A percentile compares a stretch with the other conserved stretches of the same genome.
Evolutionary conservation across 2,888 invertebrate species (phyloP).

Genomic region (Dolomedes plantarius): DNA sequence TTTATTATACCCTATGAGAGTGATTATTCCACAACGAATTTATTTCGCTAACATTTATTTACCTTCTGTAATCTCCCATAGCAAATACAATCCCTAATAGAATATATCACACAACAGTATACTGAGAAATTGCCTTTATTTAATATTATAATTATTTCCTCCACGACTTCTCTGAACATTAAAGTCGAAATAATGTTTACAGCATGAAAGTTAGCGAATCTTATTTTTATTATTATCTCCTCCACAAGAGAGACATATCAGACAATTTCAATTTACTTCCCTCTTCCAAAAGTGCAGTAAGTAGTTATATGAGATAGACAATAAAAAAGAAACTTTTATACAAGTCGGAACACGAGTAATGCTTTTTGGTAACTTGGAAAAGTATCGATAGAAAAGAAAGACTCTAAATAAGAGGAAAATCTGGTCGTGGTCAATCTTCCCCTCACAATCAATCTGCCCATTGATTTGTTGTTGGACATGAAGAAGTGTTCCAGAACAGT

Average conservation of each 20-base stretch:
- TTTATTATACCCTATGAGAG: no score
- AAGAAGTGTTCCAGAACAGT: not conserved
- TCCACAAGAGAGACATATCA: not conserved
- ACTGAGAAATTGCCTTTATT: no score
- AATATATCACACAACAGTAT: no score
- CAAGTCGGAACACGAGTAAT: not conserved
- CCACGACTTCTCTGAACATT: no score
- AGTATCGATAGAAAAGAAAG: not conserved
- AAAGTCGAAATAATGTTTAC: no score
- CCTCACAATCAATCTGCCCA: not conserved
- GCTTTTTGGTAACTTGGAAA: not conserved
- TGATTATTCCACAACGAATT: no score
- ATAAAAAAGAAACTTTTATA: not conserved
- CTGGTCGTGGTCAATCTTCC: not conserved
- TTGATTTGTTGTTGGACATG: slow-evolving; percentile 1
- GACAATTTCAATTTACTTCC: not conserved
- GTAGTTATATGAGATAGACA: not conserved
- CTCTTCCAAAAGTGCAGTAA: not conserved
- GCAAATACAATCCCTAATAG: no score
- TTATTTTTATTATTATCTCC: no score
- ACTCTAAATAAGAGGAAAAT: not conserved
- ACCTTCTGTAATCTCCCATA: no score
- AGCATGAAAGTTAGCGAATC: no score
- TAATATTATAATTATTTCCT: no score
- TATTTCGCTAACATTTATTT: no score